Evolutionary conservation across 2,797 vertebrate species (phyloP), one percentile per base, ranked within the genome.

Genomic region (Pangasius sanitwongsei): DNA sequence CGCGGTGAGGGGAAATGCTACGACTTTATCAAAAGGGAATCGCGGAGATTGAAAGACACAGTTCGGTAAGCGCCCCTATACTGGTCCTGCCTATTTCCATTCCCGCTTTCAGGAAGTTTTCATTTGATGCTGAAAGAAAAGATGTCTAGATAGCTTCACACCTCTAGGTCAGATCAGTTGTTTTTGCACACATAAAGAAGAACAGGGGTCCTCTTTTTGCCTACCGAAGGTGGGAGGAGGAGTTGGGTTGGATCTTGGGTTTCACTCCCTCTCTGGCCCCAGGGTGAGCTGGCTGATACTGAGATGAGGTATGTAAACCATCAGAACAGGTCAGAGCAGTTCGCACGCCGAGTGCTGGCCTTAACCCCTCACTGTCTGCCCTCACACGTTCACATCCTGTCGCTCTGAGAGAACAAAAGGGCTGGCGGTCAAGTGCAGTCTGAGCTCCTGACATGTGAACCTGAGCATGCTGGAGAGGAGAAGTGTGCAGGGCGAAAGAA

Each of bases 61-160:
- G 96, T 92, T 90, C 90, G 18, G 87, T 86, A 94, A 89, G 31
- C 48, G 9, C 90, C 86, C 78, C 37, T 48, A 85, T 88, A 8
- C 53, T 9, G 44, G 28, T 7, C 12, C 31, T 67, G 80, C 31
- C 70, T 55, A 77, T 90, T 92, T 88, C 96, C 94, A 96, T 97
- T 91, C 81, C 61, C 20, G 57, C 37, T 57, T 75, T 86, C 95
- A 95, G 96, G 95, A 95, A 95, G 95, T 96, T 97, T 97, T 97
- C 96, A 95, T 97, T 97, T 96, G 95, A 96, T 94, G 95, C 96
- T 95, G 95, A 96, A 97, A 97, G 96, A 96, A 93, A 95, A 97
- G 96, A 96, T 97, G 96, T 70, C 65, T 85, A 55, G 96, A 92
- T 89, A 87, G 90, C 90, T 87, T 89, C 48, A 96, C 96, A 95